These are phyloP conservation scores for human (Homo sapiens) DNA, from an alignment of 2,113 vertebrate genomes.

Conservation along the genomic window GRCh38 chr5:99918501-99919000, in stretches of 20 bases:
- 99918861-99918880: neutral
- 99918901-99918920: neutral
- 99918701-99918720: neutral
- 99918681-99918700: neutral
- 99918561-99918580: neutral
- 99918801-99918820: neutral
- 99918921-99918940: neutral
- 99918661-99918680: neutral
- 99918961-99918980: neutral
- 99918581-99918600: neutral
- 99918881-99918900: neutral
- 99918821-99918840: neutral
- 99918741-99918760: neutral
- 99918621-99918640: neutral
- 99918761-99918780: neutral
- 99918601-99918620: neutral
- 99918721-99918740: neutral
- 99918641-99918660: neutral
- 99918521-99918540: neutral
- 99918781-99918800: neutral
- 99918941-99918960: neutral
- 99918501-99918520: neutral
- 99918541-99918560: neutral
- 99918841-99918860: neutral
- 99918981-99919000: neutral